Evolutionary conservation across 2,113 vertebrate genomes (phyloP), one percentile per base, ranked within the genome.

Genomic region (Phoxinus phoxinus): DNA sequence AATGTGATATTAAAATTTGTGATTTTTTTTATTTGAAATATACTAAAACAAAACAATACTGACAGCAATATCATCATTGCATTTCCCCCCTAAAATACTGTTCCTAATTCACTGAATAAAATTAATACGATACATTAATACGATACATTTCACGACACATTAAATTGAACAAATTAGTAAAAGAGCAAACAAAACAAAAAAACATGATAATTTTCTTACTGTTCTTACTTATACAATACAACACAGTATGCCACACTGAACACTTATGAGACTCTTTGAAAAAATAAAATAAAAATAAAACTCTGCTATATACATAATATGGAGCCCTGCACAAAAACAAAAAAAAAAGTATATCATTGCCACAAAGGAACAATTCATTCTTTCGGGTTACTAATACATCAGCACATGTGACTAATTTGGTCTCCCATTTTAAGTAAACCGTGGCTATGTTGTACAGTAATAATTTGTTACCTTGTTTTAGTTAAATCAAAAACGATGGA

Each of bases 21-120:
- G n/a, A n/a, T n/a, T n/a, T n/a, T n/a, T n/a, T n/a, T 81, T 81
- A 67, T 81, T 81, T 30, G 15, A 53, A 13, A n/a, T 13, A 6
- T 21, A 23, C n/a, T 65, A 11, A 13, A 46, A 80, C n/a, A 51
- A 30, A 67, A 81, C 9, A 81, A 81, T 25, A 81, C 8, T 27
- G 37, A 21, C 59, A 67, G 51, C 19, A 81, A 51, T 21, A 65
- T 17, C 44, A 63, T 35, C 37, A 63, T 80, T 80, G 78, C 78
- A 80, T 63, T 32, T 4, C 4, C 17, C n/a, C 53, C 1, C 65
- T 8, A 35, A 25, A 79, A 79, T 41, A 78, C 30, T 59, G 32
- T 25, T 41, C 32, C 53, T 4, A 2, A 61, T 77, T 77, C 27
- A 75, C 7, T 56, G 46, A 32, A 30, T 37, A 63, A 41, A n/a